Base-by-base conservation (phyloP, 2,888 invertebrate species). In the Hirtodrosophila trivittata region DNA sequence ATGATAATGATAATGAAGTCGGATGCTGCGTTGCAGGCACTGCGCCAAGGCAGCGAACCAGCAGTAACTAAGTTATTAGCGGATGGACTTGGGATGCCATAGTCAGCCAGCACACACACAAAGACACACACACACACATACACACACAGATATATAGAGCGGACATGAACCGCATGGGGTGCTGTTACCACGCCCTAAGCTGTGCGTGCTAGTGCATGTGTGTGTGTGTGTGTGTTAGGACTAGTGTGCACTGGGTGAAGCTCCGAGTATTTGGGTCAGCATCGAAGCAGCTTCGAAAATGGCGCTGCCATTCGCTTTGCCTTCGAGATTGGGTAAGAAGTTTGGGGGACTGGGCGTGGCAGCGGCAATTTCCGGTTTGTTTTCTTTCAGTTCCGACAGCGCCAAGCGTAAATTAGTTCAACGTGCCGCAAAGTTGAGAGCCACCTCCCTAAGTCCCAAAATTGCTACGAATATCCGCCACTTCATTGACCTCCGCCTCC, bases 301-400 rank as follows among this genome's bases (percentile, higher is more conserved):
- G 63, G 47, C 55, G 50, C 41, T 51, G 69, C 69, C 47, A 39
- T 42, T 21, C 28, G 55, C 41, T 28, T 28, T 7, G 28, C 37
- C 37, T 55, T 37, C 26, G 54, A 18, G 5, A 13, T 14, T 14
- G 26, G 41, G 13, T 1, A 7, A n/a, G 12, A n/a, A 8, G 21
- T 6, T 46, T 46, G 43, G 43, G 55, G 42, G 43, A 35, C 39
- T 51, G 52, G 65, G 60, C 56, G 62, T 76, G 69, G 68, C 72
- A 86, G 54, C 52, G 62, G 82, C 86, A 82, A 86, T 82, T 86
- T 82, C 82, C 82, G 82, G 82, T 80, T 86, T 86, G 77, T 86
- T 86, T 86, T 84, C 86, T 71, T 66, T 74, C 58, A 71, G 74
- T 84, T 86, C 86, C 81, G 87, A 84, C 86, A 69, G 66, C 69